Percentiles rank a stretch among this genome's conserved stretches.
These are phyloP conservation scores for Drosophila mulleri DNA, from an alignment of 2,888 invertebrate genomes.

Conservation along the genomic window DNA sequence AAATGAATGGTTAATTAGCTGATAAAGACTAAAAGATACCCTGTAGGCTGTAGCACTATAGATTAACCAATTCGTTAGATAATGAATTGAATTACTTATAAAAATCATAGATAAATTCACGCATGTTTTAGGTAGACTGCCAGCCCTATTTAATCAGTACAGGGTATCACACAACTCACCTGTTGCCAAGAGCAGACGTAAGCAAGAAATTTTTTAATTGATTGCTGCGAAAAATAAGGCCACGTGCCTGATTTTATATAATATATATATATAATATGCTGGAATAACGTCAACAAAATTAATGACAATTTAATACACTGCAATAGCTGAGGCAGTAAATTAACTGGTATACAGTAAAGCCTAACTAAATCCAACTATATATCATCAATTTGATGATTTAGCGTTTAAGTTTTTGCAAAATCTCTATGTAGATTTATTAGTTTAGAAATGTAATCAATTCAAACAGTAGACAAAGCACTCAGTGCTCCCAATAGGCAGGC, in stretches of 20 bases:
- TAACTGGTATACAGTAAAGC: background rate
- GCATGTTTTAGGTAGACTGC: background rate
- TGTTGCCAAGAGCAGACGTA: constrained; percentile 14
- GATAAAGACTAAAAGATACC: background rate
- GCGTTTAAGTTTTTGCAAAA: no score
- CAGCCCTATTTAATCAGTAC: background rate
- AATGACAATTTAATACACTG: constrained; percentile 34
- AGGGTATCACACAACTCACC: constrained; percentile 3
- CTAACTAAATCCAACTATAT: background rate
- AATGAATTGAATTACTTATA: background rate
- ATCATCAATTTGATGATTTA: background rate
- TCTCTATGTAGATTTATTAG: no score
- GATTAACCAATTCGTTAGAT: background rate
- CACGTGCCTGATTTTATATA: constrained; percentile 52
- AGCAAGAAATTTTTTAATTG: constrained; percentile 46
- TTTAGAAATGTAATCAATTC: no score
- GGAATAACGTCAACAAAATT: constrained; percentile 14
- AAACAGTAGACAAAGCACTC: no score
- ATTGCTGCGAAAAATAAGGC: constrained; percentile 44
- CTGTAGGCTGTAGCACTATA: background rate
- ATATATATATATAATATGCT: constrained; percentile 16
- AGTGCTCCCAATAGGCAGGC: background rate
- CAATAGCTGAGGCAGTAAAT: background rate
- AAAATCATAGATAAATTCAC: background rate
- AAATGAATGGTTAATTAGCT: background rate